Conservation (phyloP, 2,888 invertebrate genomes). For the Mesorhabditis sp. region DNA sequence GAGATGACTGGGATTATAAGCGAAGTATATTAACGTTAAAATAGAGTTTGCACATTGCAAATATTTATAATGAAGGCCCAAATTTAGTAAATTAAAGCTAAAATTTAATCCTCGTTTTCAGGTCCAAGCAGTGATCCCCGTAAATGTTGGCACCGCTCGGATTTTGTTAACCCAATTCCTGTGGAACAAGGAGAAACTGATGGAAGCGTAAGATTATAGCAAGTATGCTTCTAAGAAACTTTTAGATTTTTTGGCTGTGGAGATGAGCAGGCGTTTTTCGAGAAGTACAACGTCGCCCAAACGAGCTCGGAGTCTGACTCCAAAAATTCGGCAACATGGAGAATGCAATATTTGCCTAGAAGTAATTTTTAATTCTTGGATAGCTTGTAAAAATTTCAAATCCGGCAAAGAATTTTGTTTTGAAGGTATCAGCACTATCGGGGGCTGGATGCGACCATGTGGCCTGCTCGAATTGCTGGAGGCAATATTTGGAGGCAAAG, state of each 20-base stretch:
- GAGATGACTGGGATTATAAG: constrained; percentile 95
- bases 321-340: constrained; percentile 8
- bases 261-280: too few species aligned
- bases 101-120: too few species aligned
- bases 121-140: too few species aligned
- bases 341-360: constrained; percentile 29
- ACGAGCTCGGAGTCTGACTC: too few species aligned
- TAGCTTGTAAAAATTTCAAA: too few species aligned
- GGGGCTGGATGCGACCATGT: constrained; percentile 93
- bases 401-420: not conserved
- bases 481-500: constrained; percentile 93
- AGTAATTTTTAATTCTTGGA: too few species aligned
- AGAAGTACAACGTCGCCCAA: too few species aligned
- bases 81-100: too few species aligned
- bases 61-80: too few species aligned
- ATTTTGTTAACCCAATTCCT: constrained; percentile 94
- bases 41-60: too few species aligned
- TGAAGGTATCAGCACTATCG: constrained; percentile 21
- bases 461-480: constrained; percentile 92
- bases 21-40: constrained; percentile 76
- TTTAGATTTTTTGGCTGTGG: too few species aligned
- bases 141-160: constrained; percentile 60
- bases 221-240: too few species aligned
- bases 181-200: constrained; percentile 97
- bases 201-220: constrained; percentile 74